Evolutionary conservation across 2,888 invertebrate species (phyloP).

Genomic region (Fissipunctia ypsillon): DNA sequence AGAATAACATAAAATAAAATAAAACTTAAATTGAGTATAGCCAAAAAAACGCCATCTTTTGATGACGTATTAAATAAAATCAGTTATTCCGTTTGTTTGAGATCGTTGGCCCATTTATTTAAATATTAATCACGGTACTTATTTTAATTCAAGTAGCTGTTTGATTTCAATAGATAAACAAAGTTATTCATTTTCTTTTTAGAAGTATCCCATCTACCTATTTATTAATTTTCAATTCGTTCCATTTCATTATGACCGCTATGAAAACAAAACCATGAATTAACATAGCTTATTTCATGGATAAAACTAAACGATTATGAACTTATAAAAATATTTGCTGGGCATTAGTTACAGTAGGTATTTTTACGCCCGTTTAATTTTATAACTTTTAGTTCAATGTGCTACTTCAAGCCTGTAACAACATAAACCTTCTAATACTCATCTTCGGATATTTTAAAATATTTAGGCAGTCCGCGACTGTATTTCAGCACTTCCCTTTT

Average conservation of each 20-base stretch:
- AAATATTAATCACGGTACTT: too few species aligned
- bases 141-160: too few species aligned
- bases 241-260: neutral
- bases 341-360: neutral
- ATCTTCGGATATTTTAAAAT: too few species aligned
- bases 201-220: neutral
- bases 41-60: constrained; percentile 67
- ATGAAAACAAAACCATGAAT: neutral
- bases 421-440: too few species aligned
- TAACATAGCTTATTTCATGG: constrained; percentile 8
- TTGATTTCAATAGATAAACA: too few species aligned
- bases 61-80: neutral
- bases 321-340: neutral
- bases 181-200: neutral
- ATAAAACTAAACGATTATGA: neutral
- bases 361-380: neutral
- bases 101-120: neutral
- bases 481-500: neutral
- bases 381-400: neutral
- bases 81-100: neutral
- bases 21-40: too few species aligned
- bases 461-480: too few species aligned
- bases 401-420: neutral
- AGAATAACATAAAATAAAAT: neutral
- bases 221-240: constrained; percentile 1